These are phyloP conservation scores for Anisognathus igniventris DNA, from an alignment of 2,797 vertebrate species.

Conservation along the genomic window DNA sequence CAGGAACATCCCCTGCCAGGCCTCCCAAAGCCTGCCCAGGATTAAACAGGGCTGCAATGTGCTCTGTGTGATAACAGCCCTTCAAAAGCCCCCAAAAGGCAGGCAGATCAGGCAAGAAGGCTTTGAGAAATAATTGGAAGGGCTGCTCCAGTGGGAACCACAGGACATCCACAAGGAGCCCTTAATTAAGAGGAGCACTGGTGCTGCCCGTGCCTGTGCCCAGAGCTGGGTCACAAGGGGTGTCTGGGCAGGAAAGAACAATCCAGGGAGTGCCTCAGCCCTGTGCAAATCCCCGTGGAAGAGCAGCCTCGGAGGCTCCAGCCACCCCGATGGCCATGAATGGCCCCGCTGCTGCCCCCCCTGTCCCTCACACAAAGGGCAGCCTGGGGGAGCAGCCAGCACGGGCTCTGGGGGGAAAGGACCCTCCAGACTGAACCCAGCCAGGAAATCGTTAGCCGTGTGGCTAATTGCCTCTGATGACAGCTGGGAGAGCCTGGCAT, in stretches of 20 bases:
- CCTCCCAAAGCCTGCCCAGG: background rate
- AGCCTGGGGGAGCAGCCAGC: background rate
- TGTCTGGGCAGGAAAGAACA: background rate
- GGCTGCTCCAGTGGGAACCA: slow-evolving; percentile 17
- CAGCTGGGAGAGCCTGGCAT: background rate
- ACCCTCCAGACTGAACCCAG: background rate
- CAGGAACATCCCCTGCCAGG: background rate
- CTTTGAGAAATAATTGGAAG: slow-evolving; percentile 51
- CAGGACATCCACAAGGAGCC: background rate
- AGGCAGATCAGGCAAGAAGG: background rate
- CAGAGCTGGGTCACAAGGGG: slow-evolving; percentile 13
- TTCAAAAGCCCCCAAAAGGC: background rate
- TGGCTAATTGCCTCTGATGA: background rate
- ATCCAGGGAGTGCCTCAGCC: background rate
- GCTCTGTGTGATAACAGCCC: background rate
- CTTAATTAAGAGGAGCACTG: slow-evolving; percentile 14
- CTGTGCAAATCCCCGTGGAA: background rate
- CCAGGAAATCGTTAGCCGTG: background rate
- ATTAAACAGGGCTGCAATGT: background rate
- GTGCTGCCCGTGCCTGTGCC: background rate
- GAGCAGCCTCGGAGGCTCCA: background rate
- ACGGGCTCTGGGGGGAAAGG: background rate
- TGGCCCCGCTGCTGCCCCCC: background rate
- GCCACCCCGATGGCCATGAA: background rate
- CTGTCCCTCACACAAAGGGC: background rate